These are phyloP conservation scores for Asteroscopus sphinx DNA, from an alignment of 2,888 invertebrate species.

Conservation along the genomic window DNA sequence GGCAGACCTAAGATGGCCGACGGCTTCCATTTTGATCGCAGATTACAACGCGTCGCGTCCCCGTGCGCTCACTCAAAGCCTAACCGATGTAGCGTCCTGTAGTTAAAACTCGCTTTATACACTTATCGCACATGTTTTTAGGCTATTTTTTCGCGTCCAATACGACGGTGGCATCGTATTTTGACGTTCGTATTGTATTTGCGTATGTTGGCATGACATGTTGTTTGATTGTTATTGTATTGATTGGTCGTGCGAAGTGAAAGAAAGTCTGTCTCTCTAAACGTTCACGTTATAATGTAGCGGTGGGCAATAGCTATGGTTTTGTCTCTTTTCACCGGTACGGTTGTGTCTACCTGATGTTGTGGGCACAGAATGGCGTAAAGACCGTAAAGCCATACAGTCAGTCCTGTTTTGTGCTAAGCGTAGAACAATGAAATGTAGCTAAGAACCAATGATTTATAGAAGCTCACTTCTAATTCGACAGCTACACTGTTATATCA, in stretches of 20 bases:
- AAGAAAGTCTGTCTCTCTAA: constrained; percentile 74
- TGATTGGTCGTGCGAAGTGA: constrained; percentile 74
- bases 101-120: constrained; percentile 75
- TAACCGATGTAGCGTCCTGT: constrained; percentile 79
- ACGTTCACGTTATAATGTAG: constrained; percentile 77
- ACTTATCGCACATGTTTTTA: constrained; percentile 87
- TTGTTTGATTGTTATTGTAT: constrained; percentile 75
- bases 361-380: constrained; percentile 34
- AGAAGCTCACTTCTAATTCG: constrained; percentile 12
- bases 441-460: constrained; percentile 40
- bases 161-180: constrained; percentile 76
- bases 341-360: constrained; percentile 63
- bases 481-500: not conserved
- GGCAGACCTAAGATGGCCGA: constrained; percentile 88
- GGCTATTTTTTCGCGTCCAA: constrained; percentile 86
- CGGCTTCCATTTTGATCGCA: constrained; percentile 89
- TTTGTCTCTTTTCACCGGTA: constrained; percentile 76
- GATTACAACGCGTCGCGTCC: constrained; percentile 84
- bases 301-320: constrained; percentile 67
- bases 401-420: constrained; percentile 28
- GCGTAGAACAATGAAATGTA: constrained; percentile 44
- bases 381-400: too few species aligned
- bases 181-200: constrained; percentile 57
- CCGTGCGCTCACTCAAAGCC: constrained; percentile 85
- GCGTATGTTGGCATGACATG: constrained; percentile 38